phyloP scores from a whole-genome alignment of 1,140 invertebrate genomes.

The Aleiodes sp. region DNA sequence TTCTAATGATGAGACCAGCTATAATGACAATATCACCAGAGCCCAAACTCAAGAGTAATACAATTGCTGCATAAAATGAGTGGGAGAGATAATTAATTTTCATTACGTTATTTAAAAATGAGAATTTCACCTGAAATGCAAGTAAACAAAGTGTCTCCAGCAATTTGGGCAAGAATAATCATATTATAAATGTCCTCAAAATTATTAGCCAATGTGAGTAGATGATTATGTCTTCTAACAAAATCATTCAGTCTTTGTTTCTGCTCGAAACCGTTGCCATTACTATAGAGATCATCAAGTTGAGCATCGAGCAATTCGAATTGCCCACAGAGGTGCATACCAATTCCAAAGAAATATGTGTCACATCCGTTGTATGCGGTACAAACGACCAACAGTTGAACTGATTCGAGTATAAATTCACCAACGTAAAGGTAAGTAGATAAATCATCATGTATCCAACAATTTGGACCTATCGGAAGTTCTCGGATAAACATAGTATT shows the following conservation, averaged over 20 bases:
- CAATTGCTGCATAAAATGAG: conserved; percentile 16
- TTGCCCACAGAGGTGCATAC: conserved; percentile 34
- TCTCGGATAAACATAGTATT: neutral
- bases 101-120: neutral
- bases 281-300: neutral
- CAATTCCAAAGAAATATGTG: conserved; percentile 32
- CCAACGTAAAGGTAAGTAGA: neutral
- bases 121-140: conserved; percentile 28
- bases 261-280: neutral
- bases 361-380: conserved; percentile 26
- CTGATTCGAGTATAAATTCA: conserved; percentile 10
- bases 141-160: neutral
- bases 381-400: conserved; percentile 23
- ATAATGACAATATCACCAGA: neutral
- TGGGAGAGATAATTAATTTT: neutral
- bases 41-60: conserved; percentile 1
- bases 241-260: neutral
- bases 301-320: conserved; percentile 11
- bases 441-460: conserved; percentile 26
- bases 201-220: conserved; percentile 19
- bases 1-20: neutral
- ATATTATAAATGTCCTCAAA: conserved; percentile 29
- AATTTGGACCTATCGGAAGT: conserved; percentile 29
- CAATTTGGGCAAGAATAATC: conserved; percentile 33
- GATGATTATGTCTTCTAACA: conserved; percentile 30